Evolutionary conservation across 2,113 vertebrate species (phyloP).

Genomic region (Dinomys branickii): DNA sequence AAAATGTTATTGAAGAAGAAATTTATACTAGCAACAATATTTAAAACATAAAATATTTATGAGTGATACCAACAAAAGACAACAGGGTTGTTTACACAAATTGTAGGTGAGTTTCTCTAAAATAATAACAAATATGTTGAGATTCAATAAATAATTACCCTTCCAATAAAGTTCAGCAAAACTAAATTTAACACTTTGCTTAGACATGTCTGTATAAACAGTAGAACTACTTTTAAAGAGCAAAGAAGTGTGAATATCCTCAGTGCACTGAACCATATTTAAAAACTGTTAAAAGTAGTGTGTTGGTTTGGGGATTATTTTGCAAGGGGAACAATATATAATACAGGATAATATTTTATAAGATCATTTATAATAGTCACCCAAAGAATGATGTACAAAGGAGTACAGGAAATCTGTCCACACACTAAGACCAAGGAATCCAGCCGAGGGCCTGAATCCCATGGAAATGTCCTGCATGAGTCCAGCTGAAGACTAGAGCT

Average conservation of each 20-base stretch:
- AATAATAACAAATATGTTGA: neutral
- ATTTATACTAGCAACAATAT: neutral
- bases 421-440: no score
- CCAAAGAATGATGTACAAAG: no score
- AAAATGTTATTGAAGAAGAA: constrained; percentile 39
- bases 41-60: neutral
- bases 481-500: no score
- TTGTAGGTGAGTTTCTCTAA: constrained; percentile 24
- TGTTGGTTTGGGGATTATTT: neutral
- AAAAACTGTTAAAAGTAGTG: neutral
- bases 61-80: constrained; percentile 37
- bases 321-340: no score
- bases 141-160: neutral
- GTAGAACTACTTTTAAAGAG: constrained; percentile 26
- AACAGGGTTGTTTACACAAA: constrained; percentile 24
- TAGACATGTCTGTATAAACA: neutral
- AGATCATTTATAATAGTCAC: no score
- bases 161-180: constrained; percentile 15
- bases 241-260: neutral
- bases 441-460: no score
- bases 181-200: neutral
- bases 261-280: neutral
- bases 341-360: no score
- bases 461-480: no score
- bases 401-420: no score